Base-by-base conservation (phyloP, 2,113 vertebrate genomes). In the Eleginops maclovinus region DNA sequence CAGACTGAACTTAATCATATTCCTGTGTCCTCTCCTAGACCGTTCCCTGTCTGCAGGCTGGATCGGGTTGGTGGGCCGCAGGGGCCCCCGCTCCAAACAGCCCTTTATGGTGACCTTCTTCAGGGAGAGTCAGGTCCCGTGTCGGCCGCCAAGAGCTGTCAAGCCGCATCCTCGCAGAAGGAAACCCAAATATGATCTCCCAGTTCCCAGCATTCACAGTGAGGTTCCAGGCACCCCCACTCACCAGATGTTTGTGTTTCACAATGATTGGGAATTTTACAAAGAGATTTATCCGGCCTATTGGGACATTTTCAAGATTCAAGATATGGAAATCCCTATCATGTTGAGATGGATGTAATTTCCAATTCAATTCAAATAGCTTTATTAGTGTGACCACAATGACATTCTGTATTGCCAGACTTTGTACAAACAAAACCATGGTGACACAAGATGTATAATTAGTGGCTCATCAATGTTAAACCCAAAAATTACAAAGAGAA, bases 51-150 rank as follows among this genome's bases (percentile, higher is more conserved):
- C 97, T 9, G 96, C 97, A 0, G 95, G 95, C 50, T 95, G 94
- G 8, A 97, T 95, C 0, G 97, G 98, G 70, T 64, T 99, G 83
- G 84, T 98, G 90, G 98, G 98, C 0, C 95, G 93, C 55, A 83
- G 92, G 0, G 98, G 96, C 0, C 96, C 96, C 0, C 95, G 94
- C 21, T 96, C 97, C 90, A 97, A 96, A 83, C 98, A 98, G 73
- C 98, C 97, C 31, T 98, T 99, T 90, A 95, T 99, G 96, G 98
- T 99, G 90, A 98, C 97, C 0, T 98, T 99, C 84, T 99, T 97
- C 94, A 94, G 96, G 43, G 96, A 95, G 10, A 96, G 89, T 67
- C 87, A 94, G 75, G 82, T 93, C 60, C 95, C 96, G 0, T 31
- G 86, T n/a, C 95, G 97, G 0, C 88, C 94, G 0, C 90, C 97